These are phyloP conservation scores for Platichthys flesus DNA, from an alignment of 2,113 vertebrate genomes.

Conservation along the genomic window DNA sequence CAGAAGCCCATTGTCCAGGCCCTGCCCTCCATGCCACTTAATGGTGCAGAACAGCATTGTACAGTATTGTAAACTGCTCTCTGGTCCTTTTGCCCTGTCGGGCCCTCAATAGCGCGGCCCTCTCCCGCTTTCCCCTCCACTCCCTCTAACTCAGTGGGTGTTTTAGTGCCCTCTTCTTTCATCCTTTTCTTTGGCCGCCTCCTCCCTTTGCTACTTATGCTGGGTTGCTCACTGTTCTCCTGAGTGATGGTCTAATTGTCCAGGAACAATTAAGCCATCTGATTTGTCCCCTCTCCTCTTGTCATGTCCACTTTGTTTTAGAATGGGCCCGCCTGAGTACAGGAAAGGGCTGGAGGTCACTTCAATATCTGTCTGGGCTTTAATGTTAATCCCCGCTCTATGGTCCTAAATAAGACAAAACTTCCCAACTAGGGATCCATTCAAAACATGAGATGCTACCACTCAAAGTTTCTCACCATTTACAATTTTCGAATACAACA, in stretches of 20 bases:
- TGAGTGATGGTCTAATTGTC: constrained; percentile 85
- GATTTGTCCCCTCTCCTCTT: constrained; percentile 76
- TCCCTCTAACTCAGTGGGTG: constrained; percentile 77
- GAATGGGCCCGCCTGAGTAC: constrained; percentile 58
- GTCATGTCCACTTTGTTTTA: constrained; percentile 75
- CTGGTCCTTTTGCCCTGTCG: constrained; percentile 74
- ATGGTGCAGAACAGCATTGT: constrained; percentile 84
- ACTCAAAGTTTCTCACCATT: background rate
- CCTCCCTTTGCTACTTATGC: constrained; percentile 77
- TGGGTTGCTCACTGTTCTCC: constrained; percentile 75
- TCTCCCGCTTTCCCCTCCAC: constrained; percentile 74
- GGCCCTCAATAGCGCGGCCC: constrained; percentile 74
- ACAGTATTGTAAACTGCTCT: constrained; percentile 86
- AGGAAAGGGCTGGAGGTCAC: constrained; percentile 73
- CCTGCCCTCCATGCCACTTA: constrained; percentile 82
- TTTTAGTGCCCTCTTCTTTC: constrained; percentile 81
- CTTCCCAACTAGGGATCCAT: constrained; percentile 8
- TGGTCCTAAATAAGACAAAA: constrained; percentile 34
- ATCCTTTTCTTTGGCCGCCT: constrained; percentile 74
- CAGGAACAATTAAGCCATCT: constrained; percentile 83
- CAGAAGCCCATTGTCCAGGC: constrained; percentile 73
- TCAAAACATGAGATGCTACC: constrained; percentile 2
- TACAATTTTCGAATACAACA: background rate
- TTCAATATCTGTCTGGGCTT: constrained; percentile 70
- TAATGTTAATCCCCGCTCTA: constrained; percentile 39